Base-by-base conservation (phyloP, 1,140 invertebrate genomes). In the Pteromalus puparum region DNA sequence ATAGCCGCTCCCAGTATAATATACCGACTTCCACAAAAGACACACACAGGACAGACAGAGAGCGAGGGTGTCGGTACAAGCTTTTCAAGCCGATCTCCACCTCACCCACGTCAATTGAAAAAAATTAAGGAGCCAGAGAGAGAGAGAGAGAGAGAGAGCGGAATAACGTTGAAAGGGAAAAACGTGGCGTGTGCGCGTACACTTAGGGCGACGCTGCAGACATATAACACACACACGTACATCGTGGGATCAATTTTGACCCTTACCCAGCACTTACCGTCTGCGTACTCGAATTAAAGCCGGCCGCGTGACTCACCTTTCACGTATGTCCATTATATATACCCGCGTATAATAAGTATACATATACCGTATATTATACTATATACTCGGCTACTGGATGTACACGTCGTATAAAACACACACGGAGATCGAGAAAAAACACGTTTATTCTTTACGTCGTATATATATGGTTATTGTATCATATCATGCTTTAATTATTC, bases 201-300 rank as follows among this genome's bases (percentile, higher is more conserved):
- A 30, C 26, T 70, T 70, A 70, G 24, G 68, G 68, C 26, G 1
- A 70, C 67, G 67, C 30, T 34, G 3, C n/a, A 70, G 26, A 18
- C n/a, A 70, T 12, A 42, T 53, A 53, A 76, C 7, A 48, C n/a
- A 70, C 26, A 42, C 48, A 53, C n/a, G 48, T 42, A 15, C 24
- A 76, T 76, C 74, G 73, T 74, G 73, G 73, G 73, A 74, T 74
- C 73, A 74, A 74, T 74, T 42, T 74, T 74, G 73, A 74, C 28
- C 73, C 34, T 30, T 70, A 70, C 68, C 28, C 53, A 5, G 53
- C 53, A 61, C 53, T 61, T 61, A 61, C 68, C 68, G 68, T 28
- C 38, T 74, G 30, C 38, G 73, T n/a, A n/a, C 38, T 74, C 30
- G 28, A 74, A 74, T 74, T 70, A 70, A 70, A 70, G 26, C 28